A percentile compares a stretch with the other conserved stretches of the same genome.
These are phyloP conservation scores for Trachops cirrhosus DNA, from an alignment of 2,797 vertebrate genomes.

Conservation along the genomic window DNA sequence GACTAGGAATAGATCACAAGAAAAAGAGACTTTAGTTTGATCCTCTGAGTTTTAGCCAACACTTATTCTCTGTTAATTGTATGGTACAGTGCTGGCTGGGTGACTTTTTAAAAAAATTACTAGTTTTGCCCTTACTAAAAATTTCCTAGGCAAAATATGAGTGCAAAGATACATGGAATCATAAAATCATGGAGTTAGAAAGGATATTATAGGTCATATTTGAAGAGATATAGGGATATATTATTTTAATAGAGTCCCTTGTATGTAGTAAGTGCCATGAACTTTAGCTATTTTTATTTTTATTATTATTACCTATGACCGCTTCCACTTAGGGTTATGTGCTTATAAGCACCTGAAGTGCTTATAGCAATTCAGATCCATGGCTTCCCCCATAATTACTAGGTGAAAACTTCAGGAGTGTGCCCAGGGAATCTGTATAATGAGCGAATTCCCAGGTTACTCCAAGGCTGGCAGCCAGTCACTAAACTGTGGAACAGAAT, in stretches of 20 bases:
- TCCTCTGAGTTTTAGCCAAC: not conserved
- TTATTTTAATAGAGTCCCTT: not conserved
- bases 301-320: not conserved
- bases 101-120: not conserved
- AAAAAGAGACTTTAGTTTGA: not conserved
- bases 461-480: not conserved
- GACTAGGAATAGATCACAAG: not conserved
- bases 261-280: fast-evolving
- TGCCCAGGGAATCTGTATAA: not conserved
- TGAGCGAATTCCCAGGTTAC: not conserved
- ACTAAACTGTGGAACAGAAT: not conserved
- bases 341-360: not conserved
- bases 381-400: not conserved
- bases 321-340: not conserved
- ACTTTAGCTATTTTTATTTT: not conserved
- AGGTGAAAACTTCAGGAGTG: not conserved
- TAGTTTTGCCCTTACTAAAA: not conserved
- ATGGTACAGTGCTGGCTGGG: not conserved
- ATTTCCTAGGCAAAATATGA: not conserved
- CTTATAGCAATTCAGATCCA: not conserved
- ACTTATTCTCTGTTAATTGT: not conserved
- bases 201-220: not conserved
- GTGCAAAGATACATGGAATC: not conserved
- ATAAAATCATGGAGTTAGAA: not conserved
- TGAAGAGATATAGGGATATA: not conserved